These are phyloP conservation scores for Eulemur rubriventer DNA, from an alignment of 2,797 vertebrate species.

Conservation along the genomic window DNA sequence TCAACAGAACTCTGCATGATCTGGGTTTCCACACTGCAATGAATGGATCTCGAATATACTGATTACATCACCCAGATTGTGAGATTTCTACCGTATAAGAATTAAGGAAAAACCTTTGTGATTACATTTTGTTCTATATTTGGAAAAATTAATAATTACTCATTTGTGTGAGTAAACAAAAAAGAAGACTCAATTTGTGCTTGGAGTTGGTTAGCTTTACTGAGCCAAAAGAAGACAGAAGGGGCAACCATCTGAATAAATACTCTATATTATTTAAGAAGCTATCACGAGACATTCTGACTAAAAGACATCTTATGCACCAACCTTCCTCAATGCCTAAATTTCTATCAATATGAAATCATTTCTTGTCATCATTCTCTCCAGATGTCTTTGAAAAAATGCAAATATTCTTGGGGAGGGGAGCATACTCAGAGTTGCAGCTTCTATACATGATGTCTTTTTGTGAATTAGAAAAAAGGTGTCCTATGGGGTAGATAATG, in stretches of 20 bases:
- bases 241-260: background rate
- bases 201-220: slow-evolving; percentile 1
- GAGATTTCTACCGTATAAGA: slow-evolving; percentile 22
- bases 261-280: background rate
- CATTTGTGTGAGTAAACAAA: background rate
- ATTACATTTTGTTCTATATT: background rate
- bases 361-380: background rate
- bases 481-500: background rate
- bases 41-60: background rate
- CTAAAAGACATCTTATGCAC: background rate
- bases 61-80: background rate
- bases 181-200: background rate
- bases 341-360: background rate
- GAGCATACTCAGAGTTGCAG: background rate
- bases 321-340: background rate
- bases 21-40: background rate
- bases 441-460: background rate
- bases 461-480: background rate
- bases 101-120: background rate
- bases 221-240: background rate
- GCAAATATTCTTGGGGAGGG: background rate
- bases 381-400: background rate
- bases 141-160: slow-evolving; percentile 16
- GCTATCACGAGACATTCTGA: background rate
- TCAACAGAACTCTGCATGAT: slow-evolving; percentile 9